A percentile compares a stretch with the other conserved stretches of the same genome.
phyloP scores from a whole-genome alignment of 2,113 vertebrate species.

The Narcine bancroftii region DNA sequence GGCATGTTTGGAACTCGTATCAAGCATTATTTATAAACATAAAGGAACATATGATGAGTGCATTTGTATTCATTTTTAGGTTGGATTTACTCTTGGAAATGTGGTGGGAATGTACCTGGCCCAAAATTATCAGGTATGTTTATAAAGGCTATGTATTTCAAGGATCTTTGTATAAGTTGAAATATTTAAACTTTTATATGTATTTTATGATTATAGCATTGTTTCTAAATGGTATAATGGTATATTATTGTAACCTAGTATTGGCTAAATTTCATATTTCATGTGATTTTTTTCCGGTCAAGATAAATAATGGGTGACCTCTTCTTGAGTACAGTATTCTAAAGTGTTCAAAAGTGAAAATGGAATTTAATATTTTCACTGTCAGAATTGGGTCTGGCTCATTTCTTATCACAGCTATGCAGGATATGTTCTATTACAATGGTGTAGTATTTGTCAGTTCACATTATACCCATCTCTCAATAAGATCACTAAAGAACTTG shows the following conservation, averaged over 20 bases:
- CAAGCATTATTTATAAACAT: neutral
- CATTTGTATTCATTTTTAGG: constrained; percentile 55
- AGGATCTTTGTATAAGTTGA: neutral
- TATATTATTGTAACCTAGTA: neutral
- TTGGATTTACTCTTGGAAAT: constrained; percentile 89
- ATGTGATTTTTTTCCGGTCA: neutral
- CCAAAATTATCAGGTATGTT: constrained; percentile 86
- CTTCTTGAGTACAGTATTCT: neutral
- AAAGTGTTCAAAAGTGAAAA: neutral
- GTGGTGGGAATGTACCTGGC: constrained; percentile 94
- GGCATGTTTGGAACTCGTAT: no score
- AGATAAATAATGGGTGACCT: neutral
- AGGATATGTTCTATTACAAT: neutral
- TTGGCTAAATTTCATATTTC: neutral
- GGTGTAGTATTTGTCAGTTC: neutral
- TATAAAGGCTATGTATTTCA: neutral
- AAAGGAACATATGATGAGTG: neutral
- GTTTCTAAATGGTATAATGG: neutral
- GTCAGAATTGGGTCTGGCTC: neutral
- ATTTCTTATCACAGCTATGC: neutral
- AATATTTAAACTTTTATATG: neutral
- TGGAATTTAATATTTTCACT: neutral
- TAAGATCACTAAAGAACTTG: neutral
- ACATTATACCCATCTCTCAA: neutral
- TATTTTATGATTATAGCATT: no score